Percentiles rank a stretch among this genome's conserved stretches.
These are phyloP conservation scores for Sturnira hondurensis DNA, from an alignment of 2,113 vertebrate species.

Conservation along the genomic window DNA sequence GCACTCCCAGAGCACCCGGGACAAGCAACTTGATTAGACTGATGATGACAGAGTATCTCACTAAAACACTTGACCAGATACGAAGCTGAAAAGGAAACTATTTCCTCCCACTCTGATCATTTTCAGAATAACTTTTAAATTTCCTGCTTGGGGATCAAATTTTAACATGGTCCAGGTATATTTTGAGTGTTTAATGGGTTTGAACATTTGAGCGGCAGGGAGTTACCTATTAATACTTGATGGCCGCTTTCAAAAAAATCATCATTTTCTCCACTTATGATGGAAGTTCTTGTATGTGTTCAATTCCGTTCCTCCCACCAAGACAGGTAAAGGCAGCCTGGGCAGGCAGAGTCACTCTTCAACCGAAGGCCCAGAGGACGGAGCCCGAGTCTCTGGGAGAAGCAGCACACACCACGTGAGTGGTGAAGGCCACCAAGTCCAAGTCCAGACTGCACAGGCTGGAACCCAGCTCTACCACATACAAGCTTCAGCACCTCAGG, in stretches of 20 bases:
- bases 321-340: not conserved
- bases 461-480: not conserved
- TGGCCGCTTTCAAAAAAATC: conserved; percentile 16
- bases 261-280: not conserved
- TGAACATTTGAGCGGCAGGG: conserved; percentile 1
- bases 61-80: not conserved
- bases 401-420: accelerated
- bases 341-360: not conserved
- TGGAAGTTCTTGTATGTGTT: not conserved
- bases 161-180: conserved; percentile 40
- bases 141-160: conserved; percentile 28
- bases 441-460: too few relatives aligned
- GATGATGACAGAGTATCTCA: not conserved
- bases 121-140: conserved; percentile 49
- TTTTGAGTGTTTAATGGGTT: conserved; percentile 45
- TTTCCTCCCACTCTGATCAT: conserved; percentile 33
- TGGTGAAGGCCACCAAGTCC: not conserved
- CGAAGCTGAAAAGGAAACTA: conserved; percentile 9
- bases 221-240: conserved; percentile 35
- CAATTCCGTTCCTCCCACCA: not conserved
- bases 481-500: not conserved
- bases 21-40: not conserved
- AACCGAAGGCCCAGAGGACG: not conserved
- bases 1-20: not conserved
- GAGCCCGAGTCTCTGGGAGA: not conserved